Evolutionary conservation across 1,140 invertebrate species (phyloP).

Genomic region (Aphelenchoides fujianensis): DNA sequence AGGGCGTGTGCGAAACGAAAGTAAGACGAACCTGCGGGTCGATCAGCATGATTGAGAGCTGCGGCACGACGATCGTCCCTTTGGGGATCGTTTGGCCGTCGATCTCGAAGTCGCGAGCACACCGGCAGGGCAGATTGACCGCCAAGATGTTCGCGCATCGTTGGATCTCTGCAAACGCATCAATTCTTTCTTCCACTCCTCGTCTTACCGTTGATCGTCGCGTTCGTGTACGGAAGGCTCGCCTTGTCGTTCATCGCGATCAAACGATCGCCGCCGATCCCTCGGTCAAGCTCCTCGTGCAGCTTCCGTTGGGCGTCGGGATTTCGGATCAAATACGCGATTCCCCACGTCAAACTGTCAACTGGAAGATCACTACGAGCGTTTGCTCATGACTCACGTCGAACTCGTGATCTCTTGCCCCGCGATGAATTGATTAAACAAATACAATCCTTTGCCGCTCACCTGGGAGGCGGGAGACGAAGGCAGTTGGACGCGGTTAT

Average conservation of each 20-base stretch:
- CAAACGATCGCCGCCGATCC: constrained; percentile 39
- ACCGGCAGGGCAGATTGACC: not conserved
- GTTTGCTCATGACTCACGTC: not conserved
- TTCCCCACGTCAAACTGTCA: constrained; percentile 33
- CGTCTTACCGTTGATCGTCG: constrained; percentile 41
- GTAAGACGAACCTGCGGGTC: constrained; percentile 54
- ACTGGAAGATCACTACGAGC: no score
- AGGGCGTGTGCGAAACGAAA: not conserved
- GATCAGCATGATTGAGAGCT: constrained; percentile 1
- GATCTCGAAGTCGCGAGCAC: not conserved
- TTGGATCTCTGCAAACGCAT: not conserved
- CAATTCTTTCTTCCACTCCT: constrained; percentile 17
- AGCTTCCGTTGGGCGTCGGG: constrained; percentile 33
- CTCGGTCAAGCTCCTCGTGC: constrained; percentile 38
- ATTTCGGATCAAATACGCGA: constrained; percentile 32
- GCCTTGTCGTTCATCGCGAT: constrained; percentile 34
- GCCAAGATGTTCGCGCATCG: not conserved
- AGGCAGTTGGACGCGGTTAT: no score
- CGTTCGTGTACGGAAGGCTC: constrained; percentile 37
- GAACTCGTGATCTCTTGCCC: constrained; percentile 21
- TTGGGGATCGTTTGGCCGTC: constrained; percentile 8
- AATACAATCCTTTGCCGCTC: no score
- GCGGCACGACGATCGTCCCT: not conserved
- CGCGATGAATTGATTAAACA: no score
- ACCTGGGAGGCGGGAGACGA: no score